Conservation (phyloP, 2,797 vertebrate genomes). For the Pangasius macronema region DNA sequence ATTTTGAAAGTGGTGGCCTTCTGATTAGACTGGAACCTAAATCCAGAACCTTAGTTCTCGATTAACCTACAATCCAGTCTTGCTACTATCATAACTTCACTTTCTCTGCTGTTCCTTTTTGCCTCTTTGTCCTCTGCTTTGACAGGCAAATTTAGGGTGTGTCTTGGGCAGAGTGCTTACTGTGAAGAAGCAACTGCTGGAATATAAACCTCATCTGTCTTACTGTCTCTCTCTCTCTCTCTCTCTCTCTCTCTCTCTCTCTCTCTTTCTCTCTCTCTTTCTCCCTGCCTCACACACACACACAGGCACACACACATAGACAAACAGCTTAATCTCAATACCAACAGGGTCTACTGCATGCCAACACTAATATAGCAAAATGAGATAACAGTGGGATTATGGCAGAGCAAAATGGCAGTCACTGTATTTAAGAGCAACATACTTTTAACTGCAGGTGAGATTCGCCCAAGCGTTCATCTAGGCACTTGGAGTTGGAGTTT, state of each 20-base stretch:
- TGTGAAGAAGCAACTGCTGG: conserved; percentile 44
- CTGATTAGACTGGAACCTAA: neutral
- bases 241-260: neutral
- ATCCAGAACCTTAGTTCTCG: neutral
- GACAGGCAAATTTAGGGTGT: conserved; percentile 27
- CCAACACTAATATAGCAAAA: conserved; percentile 39
- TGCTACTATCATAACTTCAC: neutral
- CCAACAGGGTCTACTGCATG: conserved; percentile 20
- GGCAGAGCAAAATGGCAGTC: conserved; percentile 11
- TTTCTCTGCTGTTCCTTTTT: neutral
- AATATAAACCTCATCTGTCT: conserved; percentile 4
- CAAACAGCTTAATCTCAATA: conserved; percentile 18
- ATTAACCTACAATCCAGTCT: neutral
- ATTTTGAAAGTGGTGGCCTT: neutral
- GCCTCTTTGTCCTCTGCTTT: neutral
- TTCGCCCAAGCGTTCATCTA: neutral
- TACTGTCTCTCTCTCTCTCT: neutral
- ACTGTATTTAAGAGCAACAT: conserved; percentile 24
- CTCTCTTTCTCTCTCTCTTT: too few relatives aligned
- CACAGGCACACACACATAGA: conserved; percentile 27
- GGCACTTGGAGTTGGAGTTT: neutral
- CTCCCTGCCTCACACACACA: neutral
- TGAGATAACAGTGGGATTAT: conserved; percentile 16
- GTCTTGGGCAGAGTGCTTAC: neutral
- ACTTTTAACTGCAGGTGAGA: neutral